Evolutionary conservation across 2,888 invertebrate species (phyloP).

Genomic region (Autographa pulchrina): DNA sequence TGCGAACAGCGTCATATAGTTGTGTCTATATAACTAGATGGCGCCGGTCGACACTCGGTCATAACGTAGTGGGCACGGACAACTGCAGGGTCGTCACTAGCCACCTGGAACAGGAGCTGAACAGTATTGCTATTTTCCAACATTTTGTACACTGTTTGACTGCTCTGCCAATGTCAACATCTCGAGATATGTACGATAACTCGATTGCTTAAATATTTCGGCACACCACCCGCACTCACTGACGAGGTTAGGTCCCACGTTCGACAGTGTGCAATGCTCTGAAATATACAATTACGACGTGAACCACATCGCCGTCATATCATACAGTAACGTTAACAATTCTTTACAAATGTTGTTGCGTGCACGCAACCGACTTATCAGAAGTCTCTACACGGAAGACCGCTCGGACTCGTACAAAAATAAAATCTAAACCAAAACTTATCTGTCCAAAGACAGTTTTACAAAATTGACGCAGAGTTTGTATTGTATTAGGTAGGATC

Average conservation of each 20-base stretch:
- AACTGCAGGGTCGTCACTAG: constrained; percentile 48
- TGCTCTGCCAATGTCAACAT: constrained; percentile 52
- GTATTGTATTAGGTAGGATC: constrained; percentile 55
- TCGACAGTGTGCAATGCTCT: constrained; percentile 49
- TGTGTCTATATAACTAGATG: constrained; percentile 56
- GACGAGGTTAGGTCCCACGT: constrained; percentile 48
- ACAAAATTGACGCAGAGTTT: constrained; percentile 57
- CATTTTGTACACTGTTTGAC: constrained; percentile 58
- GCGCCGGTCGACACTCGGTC: constrained; percentile 57
- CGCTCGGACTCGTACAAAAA: constrained; percentile 55
- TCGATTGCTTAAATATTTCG: constrained; percentile 45
- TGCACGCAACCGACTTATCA: constrained; percentile 53
- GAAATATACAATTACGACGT: constrained; percentile 49
- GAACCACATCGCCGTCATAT: constrained; percentile 51
- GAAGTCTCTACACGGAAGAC: constrained; percentile 54
- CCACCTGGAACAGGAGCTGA: constrained; percentile 49
- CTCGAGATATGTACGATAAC: constrained; percentile 56
- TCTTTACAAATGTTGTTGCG: constrained; percentile 54
- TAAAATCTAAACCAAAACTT: constrained; percentile 56
- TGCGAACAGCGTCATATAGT: constrained; percentile 54
- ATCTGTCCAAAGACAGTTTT: constrained; percentile 53
- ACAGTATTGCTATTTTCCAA: constrained; percentile 54
- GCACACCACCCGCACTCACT: constrained; percentile 53
- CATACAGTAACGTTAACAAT: constrained; percentile 55
- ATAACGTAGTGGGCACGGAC: constrained; percentile 48